Conservation (phyloP, 2,797 vertebrate genomes). For the Otolemur crassicaudatus region DNA sequence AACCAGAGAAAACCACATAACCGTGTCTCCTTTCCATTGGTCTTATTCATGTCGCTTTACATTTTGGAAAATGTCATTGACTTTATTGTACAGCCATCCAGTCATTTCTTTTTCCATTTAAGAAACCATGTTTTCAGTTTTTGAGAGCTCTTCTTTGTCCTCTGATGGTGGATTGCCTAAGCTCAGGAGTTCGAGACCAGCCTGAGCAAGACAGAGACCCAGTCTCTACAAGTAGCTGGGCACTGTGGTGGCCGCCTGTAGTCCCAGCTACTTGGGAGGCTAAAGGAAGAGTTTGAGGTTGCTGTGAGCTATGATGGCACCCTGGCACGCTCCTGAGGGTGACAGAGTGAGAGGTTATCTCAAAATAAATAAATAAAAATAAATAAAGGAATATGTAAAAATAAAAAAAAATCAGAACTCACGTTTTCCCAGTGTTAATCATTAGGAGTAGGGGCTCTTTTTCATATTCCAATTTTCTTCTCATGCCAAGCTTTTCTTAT, state of each 20-base stretch:
- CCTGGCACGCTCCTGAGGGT: too few species aligned
- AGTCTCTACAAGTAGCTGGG: too few species aligned
- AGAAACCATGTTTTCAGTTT: not conserved
- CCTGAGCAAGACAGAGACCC: too few species aligned
- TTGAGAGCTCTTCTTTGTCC: not conserved
- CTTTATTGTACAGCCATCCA: not conserved
- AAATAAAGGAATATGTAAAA: too few species aligned
- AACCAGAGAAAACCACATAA: not conserved
- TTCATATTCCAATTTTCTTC: not conserved
- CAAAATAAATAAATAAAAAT: too few species aligned
- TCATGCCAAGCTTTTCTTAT: not conserved
- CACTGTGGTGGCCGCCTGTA: too few species aligned
- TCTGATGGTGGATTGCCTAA: not conserved
- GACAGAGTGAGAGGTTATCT: too few species aligned
- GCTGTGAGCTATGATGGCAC: too few species aligned
- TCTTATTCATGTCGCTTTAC: not conserved
- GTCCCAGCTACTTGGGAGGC: too few species aligned
- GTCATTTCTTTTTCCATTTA: conserved; percentile 23
- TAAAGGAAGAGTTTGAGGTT: too few species aligned
- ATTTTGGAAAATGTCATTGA: not conserved
- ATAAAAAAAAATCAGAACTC: not conserved
- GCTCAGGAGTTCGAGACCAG: too few species aligned
- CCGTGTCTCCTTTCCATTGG: not conserved
- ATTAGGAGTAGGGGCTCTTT: not conserved
- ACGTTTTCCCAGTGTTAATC: not conserved